A percentile compares a stretch with the other conserved stretches of the same genome.
Evolutionary conservation across 35 echinoderm and acorn worm species (phyloP).

Genomic region (Eucidaris tribuloides): DNA sequence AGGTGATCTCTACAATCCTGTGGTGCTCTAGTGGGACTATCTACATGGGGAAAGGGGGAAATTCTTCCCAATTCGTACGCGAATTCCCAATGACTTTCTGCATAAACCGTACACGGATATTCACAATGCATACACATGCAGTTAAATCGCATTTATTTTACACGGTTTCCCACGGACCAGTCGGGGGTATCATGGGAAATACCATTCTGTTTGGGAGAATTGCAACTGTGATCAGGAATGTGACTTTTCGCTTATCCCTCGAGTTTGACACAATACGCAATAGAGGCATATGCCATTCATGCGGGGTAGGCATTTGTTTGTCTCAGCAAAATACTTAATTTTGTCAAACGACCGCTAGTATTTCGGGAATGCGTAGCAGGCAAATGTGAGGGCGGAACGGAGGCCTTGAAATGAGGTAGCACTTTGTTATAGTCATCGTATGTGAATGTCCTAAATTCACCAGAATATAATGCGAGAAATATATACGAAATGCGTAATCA

Average conservation of each 20-base stretch:
- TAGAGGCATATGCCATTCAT: background rate
- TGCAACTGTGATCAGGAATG: conserved; percentile 25
- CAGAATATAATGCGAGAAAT: no score
- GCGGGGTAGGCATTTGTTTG: no score
- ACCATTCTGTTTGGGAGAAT: conserved; percentile 60
- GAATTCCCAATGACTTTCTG: background rate
- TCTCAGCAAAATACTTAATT: no score
- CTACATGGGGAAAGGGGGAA: background rate
- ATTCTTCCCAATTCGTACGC: background rate
- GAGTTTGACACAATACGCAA: no score
- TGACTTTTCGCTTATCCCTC: background rate
- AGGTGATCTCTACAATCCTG: background rate
- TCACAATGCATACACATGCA: background rate
- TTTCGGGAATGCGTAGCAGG: no score
- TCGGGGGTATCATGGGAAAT: conserved; percentile 51
- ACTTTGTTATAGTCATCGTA: no score
- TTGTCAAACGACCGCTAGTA: no score
- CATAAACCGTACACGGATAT: conserved; percentile 11
- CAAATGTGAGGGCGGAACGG: no score
- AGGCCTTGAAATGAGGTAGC: no score
- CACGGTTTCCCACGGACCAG: conserved; percentile 31
- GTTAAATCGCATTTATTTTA: conserved; percentile 3
- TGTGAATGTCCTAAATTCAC: no score
- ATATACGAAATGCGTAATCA: no score
- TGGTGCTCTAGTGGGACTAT: background rate